Conservation (phyloP, 2,113 vertebrate genomes). For the Clarias batrachus region DNA sequence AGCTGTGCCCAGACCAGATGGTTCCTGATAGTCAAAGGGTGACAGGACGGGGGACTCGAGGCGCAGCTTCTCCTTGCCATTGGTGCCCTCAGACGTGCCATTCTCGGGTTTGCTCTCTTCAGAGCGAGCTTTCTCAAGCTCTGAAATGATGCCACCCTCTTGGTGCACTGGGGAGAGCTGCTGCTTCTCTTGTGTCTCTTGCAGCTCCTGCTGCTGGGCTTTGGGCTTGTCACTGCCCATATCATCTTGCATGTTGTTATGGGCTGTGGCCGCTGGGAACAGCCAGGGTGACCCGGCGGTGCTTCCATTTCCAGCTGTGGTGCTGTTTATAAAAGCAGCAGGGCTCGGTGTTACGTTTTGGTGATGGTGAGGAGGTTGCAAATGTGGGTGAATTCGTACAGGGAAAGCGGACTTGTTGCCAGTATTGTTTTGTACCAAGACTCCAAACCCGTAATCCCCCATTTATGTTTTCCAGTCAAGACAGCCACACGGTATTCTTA, state of each 20-base stretch:
- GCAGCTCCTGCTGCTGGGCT: constrained; percentile 94
- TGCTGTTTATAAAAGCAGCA: constrained; percentile 97
- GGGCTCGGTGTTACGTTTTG: constrained; percentile 95
- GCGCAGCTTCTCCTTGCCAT: constrained; percentile 91
- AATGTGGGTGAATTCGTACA: constrained; percentile 97
- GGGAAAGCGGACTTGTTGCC: constrained; percentile 99
- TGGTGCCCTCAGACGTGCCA: constrained; percentile 82
- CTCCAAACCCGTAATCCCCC: constrained; percentile 99
- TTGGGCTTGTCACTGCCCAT: constrained; percentile 94
- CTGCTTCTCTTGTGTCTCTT: constrained; percentile 96
- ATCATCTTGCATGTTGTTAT: constrained; percentile 96
- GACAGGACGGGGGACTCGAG: constrained; percentile 95
- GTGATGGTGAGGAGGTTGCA: constrained; percentile 98
- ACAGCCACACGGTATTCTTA: constrained; percentile 72
- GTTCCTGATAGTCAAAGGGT: constrained; percentile 94
- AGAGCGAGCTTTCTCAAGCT: constrained; percentile 87
- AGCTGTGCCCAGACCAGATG: constrained; percentile 85
- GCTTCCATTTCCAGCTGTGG: constrained; percentile 93
- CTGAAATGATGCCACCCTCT: constrained; percentile 90
- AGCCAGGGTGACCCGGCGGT: constrained; percentile 95
- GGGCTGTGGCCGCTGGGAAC: constrained; percentile 90
- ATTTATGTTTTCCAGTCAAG: constrained; percentile 80
- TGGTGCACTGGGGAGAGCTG: constrained; percentile 91
- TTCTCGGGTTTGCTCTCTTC: constrained; percentile 89
- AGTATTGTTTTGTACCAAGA: constrained; percentile 99